Percentiles rank a stretch among this genome's conserved stretches.
phyloP scores from a whole-genome alignment of 2,888 invertebrate genomes.

The Syrphus vitripennis region DNA sequence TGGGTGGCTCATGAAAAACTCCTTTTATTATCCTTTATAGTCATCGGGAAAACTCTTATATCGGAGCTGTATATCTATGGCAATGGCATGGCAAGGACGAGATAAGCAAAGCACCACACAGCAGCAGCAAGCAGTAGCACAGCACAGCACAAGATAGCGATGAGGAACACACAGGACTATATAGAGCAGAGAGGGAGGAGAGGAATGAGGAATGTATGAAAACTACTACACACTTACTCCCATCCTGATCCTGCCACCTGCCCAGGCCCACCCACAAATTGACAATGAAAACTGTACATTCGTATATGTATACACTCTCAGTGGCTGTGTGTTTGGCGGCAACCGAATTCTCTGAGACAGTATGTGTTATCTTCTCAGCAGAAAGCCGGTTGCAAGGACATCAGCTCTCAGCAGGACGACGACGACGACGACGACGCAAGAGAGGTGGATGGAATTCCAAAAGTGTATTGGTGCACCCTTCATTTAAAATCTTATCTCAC shows the following conservation, averaged over 20 bases:
- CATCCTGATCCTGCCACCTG: background rate
- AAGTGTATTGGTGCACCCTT: conserved; percentile 74
- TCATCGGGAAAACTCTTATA: conserved; percentile 72
- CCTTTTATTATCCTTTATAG: conserved; percentile 72
- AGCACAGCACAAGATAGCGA: conserved; percentile 36
- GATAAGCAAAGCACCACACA: conserved; percentile 69
- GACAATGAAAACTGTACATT: conserved; percentile 59
- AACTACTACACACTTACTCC: conserved; percentile 15
- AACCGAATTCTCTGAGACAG: conserved; percentile 1
- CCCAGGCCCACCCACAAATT: conserved; percentile 42
- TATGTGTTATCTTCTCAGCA: conserved; percentile 55
- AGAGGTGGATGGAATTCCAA: conserved; percentile 69
- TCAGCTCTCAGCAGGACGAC: background rate
- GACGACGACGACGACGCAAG: background rate
- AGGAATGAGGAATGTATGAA: background rate
- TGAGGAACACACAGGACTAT: conserved; percentile 13
- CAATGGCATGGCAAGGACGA: conserved; percentile 72
- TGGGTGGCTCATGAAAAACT: conserved; percentile 70
- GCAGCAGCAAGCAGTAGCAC: conserved; percentile 46
- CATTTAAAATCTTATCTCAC: conserved; percentile 81
- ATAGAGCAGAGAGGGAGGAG: background rate
- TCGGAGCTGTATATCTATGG: conserved; percentile 71
- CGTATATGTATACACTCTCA: background rate
- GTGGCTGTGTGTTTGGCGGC: background rate
- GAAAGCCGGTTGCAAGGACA: conserved; percentile 68